phyloP scores from a whole-genome alignment of 2,113 vertebrate species.

The Lycocorax pyrrhopterus region DNA sequence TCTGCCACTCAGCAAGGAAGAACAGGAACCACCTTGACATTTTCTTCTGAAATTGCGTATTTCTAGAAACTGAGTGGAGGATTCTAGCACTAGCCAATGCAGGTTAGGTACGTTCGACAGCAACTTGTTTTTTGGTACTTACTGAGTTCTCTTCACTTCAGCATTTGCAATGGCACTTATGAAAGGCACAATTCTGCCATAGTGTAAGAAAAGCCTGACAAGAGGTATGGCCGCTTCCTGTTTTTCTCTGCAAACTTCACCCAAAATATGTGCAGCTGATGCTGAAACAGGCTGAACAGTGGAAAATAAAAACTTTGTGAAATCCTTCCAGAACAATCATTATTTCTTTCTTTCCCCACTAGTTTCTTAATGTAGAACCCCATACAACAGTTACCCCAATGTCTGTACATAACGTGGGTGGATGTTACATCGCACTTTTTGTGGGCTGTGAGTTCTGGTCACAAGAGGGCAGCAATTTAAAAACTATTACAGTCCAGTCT shows the following conservation, averaged over 20 bases:
- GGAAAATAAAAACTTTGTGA: not conserved
- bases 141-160: constrained; percentile 97
- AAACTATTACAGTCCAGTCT: not conserved
- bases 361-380: not conserved
- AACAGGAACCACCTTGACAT: not conserved
- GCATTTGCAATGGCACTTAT: constrained; percentile 92
- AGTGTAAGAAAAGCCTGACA: constrained; percentile 93
- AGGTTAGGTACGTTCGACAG: not conserved
- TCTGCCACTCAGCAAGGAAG: not conserved
- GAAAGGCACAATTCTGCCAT: constrained; percentile 94
- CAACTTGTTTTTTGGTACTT: constrained; percentile 60
- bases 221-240: constrained; percentile 96
- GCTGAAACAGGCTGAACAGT: constrained; percentile 87
- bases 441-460: not conserved
- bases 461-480: constrained; percentile 51
- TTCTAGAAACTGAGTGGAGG: not conserved
- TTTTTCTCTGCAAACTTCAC: constrained; percentile 96
- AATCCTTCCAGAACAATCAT: not conserved
- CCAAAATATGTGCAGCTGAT: constrained; percentile 89
- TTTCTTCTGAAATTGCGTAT: not conserved
- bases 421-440: not conserved
- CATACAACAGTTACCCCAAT: not conserved
- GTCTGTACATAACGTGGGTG: not conserved
- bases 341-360: not conserved
- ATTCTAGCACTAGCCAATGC: not conserved